A percentile compares a stretch with the other conserved stretches of the same genome.
Conservation (phyloP, 2,113 vertebrate species). For the Calypte anna region DNA sequence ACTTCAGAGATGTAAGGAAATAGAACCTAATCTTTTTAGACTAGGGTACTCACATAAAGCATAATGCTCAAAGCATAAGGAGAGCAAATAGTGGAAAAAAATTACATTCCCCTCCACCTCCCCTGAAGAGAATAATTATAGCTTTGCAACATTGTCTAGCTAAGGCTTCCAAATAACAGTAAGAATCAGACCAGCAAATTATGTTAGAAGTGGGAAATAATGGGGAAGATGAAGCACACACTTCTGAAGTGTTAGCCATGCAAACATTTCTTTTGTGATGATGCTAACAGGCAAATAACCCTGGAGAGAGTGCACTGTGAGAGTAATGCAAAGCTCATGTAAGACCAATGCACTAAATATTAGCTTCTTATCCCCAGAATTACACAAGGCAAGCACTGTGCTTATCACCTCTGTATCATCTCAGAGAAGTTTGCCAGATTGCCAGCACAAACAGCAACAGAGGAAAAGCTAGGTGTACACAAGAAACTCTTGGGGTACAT, state of each 20-base stretch:
- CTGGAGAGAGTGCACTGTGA: neutral
- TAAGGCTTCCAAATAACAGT: neutral
- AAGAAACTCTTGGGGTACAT: slow-evolving; percentile 38
- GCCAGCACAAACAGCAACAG: slow-evolving; percentile 44
- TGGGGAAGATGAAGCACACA: neutral
- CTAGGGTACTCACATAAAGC: neutral
- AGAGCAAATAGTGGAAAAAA: neutral
- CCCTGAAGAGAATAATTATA: neutral
- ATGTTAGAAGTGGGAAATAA: neutral
- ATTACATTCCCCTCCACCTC: neutral
- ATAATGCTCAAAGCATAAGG: neutral
- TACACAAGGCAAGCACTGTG: neutral
- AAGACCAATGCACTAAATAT: neutral
- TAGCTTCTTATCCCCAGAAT: neutral
- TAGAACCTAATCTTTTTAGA: neutral
- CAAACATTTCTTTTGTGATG: neutral
- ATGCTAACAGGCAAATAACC: neutral
- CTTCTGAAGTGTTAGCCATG: neutral
- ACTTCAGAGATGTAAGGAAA: neutral
- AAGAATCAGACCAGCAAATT: neutral
- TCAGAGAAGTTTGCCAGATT: neutral
- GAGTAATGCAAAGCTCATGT: neutral
- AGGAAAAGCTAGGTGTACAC: slow-evolving; percentile 30
- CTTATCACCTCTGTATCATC: neutral
- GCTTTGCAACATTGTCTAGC: neutral